These are phyloP conservation scores for Ichneumoninae sp. DNA, from an alignment of 2,888 invertebrate genomes.

Conservation along the genomic window DNA sequence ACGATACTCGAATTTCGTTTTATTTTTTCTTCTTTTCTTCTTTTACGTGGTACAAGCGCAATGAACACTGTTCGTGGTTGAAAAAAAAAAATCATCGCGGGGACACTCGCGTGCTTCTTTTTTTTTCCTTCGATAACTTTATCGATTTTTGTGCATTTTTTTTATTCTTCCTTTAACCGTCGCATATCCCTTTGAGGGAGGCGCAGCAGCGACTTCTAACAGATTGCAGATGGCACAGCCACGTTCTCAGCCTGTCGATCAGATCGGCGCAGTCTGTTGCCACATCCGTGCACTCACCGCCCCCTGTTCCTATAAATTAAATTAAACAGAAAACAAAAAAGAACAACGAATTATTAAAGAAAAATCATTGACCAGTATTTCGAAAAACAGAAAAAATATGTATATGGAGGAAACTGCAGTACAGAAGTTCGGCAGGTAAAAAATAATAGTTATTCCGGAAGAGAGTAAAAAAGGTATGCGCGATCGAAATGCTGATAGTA, in stretches of 20 bases:
- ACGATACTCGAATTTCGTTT: constrained; percentile 23
- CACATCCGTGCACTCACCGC: constrained; percentile 82
- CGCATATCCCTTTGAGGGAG: constrained; percentile 81
- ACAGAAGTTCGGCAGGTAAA: neutral
- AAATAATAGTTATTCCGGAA: neutral
- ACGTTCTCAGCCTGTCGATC: constrained; percentile 84
- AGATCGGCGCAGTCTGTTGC: constrained; percentile 84
- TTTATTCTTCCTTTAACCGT: constrained; percentile 67
- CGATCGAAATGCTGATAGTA: constrained; percentile 19
- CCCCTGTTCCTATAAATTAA: constrained; percentile 79
- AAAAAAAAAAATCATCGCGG: constrained; percentile 24
- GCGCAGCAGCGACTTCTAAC: constrained; percentile 83
- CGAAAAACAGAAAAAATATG: neutral
- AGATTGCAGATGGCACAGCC: constrained; percentile 84
- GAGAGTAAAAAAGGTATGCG: constrained; percentile 20
- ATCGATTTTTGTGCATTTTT: constrained; percentile 39
- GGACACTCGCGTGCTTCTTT: constrained; percentile 19
- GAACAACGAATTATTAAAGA: neutral
- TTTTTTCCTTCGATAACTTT: constrained; percentile 11
- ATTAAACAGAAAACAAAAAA: constrained; percentile 19
- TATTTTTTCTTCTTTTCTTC: constrained; percentile 5
- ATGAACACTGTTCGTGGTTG: constrained; percentile 31
- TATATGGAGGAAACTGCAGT: constrained; percentile 23
- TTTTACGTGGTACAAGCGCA: neutral
- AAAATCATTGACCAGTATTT: neutral